Base-by-base conservation (phyloP, 2,113 vertebrate species). In the Dicrurus megarhynchus region DNA sequence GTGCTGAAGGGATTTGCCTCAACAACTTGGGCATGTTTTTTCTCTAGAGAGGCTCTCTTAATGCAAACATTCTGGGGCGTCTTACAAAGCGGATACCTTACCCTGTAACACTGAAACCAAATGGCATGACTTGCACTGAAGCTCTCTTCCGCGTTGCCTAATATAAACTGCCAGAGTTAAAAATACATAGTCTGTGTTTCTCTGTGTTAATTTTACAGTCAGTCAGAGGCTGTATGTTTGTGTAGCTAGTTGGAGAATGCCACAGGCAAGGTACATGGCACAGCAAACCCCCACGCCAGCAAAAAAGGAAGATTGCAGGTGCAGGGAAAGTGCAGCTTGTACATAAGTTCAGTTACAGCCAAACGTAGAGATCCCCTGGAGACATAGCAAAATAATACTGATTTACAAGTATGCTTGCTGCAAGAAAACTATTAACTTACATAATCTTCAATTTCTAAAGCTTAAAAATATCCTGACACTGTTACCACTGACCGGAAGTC, bases 331-430 rank as follows among this genome's bases (percentile, higher is more conserved):
- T 70, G 74, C 63, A 39, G 18, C 77, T 81, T 93, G 71, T 90
- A 86, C 37, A 52, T 12, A 96, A 65, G 20, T 69, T n/a, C 37
- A 44, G 26, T 89, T 74, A 57, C 50, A 92, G 42, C 76, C 73
- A 47, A 89, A 55, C 10, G 26, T 4, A 87, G n/a, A 85, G n/a
- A 61, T 67, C n/a, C 19, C 18, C 15, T 91, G 60, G 42, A 76
- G 44, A 35, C 22, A 33, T 16, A 73, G 6, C 0, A 2, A 88
- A 82, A 41, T 84, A 84, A 75, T 74, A 44, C 61, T 91, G 53
- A 60, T 79, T 90, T 89, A 53, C 42, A 75, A 32, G 26, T 90
- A 21, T 33, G 37, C n/a, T 77, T 92, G 93, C 60, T 85, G 28
- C 28, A 89, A 53, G 46, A 79, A 87, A 87, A 93, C 41, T 32